These are phyloP conservation scores for Corvus cornix DNA, from an alignment of 2,113 vertebrate species.

Conservation along the genomic window DNA sequence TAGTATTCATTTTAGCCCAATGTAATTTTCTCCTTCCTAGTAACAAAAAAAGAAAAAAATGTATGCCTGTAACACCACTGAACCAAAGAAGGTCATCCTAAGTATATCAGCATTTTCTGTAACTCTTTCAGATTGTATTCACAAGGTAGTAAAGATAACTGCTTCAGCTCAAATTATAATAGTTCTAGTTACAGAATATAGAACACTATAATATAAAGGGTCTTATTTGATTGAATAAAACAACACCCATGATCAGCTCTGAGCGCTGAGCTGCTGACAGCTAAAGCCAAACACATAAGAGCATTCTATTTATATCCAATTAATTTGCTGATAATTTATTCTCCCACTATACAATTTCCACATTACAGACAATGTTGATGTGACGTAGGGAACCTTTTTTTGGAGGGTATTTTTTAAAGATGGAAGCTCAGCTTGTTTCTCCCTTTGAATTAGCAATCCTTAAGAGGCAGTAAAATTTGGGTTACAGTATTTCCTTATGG, in stretches of 20 bases:
- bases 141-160: constrained; percentile 58
- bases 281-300: constrained; percentile 35
- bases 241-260: constrained; percentile 39
- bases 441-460: not conserved
- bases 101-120: constrained; percentile 63
- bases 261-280: constrained; percentile 32
- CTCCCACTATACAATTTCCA: not conserved
- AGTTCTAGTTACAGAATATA: constrained; percentile 42
- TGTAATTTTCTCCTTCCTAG: constrained; percentile 73
- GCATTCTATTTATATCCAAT: constrained; percentile 55
- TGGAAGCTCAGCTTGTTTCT: not conserved
- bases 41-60: constrained; percentile 71
- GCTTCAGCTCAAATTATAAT: constrained; percentile 59
- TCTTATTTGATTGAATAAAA: constrained; percentile 50
- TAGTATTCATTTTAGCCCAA: constrained; percentile 77
- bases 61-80: constrained; percentile 40
- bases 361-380: not conserved
- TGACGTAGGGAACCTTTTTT: not conserved
- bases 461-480: not conserved
- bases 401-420: not conserved
- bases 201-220: constrained; percentile 34
- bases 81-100: constrained; percentile 66
- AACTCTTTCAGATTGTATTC: constrained; percentile 55
- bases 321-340: constrained; percentile 65
- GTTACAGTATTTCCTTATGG: not conserved